Evolutionary conservation across 2,888 invertebrate species (phyloP), one percentile per base, ranked within the genome.

Genomic region (Liposcelis brunnea): DNA sequence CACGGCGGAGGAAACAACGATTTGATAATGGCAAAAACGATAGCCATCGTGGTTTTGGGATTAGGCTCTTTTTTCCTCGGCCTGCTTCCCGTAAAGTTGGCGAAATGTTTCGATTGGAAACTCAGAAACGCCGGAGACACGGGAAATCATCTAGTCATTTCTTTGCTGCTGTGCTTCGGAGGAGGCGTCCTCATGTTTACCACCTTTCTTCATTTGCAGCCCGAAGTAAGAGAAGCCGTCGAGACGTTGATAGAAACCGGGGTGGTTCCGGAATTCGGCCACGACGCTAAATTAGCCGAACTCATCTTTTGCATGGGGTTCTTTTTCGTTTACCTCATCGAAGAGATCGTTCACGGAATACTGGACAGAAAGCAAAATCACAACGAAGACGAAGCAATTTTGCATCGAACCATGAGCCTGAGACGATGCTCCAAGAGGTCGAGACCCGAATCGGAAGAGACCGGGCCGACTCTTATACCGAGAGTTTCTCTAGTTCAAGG

Each of bases 31-130:
- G 84, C 86, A 12, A 90, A 90, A 63, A 70, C 74, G 15, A 74
- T 82, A 3, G 76, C 89, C 1, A 83, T 90, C 79, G 65, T 71
- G 35, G 77, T 81, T 19, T 70, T 91, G 12, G 81, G 86, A 56
- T 60, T 69, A 47, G 76, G 81, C 15, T 85, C 87, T 35, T 72
- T 82, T 57, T 58, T 77, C 14, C 75, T 85, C 55, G 90, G 90
- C 37, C 63, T 78, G 6, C 58, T 77, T 19, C 89, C 90, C 0
- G 67, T 85, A 51, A 64, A 79, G 54, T 61, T 89, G 47, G 72
- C 78, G 33, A 73, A 65, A 54, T 73, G 70, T 59, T 71, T 80
- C 52, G 69, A 72, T 31, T 77, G 77, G 76, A 59, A 40, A 15
- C 26, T 45, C 10, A 8, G 42, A 37, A 34, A 38, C 48, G 16